Percentiles rank a stretch among this genome's conserved stretches.
Conservation (phyloP, 2,888 invertebrate genomes). For the Zygaena filipendulae region DNA sequence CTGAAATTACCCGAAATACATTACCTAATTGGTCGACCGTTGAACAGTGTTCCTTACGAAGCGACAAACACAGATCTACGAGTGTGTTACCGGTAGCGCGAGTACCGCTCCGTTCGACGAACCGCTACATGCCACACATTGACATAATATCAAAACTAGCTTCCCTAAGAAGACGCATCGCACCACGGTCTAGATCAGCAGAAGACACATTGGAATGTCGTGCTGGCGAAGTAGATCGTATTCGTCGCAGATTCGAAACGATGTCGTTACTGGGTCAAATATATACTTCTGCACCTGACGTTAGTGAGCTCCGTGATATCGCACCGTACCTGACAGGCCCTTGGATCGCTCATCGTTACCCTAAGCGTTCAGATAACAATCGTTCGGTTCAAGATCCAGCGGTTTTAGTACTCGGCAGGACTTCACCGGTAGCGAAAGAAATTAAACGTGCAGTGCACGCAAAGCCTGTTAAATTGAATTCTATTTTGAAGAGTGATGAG, state of each 20-base stretch:
- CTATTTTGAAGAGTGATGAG: constrained; percentile 56
- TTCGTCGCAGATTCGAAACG: constrained; percentile 77
- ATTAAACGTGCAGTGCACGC: constrained; percentile 39
- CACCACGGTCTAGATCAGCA: constrained; percentile 58
- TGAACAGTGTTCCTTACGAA: constrained; percentile 36
- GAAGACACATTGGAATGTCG: constrained; percentile 63
- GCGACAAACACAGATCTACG: constrained; percentile 36
- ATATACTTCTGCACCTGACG: constrained; percentile 84
- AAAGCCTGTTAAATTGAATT: constrained; percentile 55
- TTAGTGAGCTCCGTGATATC: constrained; percentile 80
- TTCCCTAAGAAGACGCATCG: constrained; percentile 61
- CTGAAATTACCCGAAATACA: constrained; percentile 74
- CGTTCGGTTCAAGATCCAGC: constrained; percentile 65
- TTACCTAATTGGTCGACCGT: constrained; percentile 58
- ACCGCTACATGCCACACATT: constrained; percentile 88
- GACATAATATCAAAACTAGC: constrained; percentile 91
- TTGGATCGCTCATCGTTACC: constrained; percentile 85
- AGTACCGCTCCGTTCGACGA: constrained; percentile 71
- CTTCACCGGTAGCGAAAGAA: constrained; percentile 49
- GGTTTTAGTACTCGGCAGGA: constrained; percentile 31
- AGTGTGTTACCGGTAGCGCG: constrained; percentile 72
- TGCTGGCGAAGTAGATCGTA: constrained; percentile 76
- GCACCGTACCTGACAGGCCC: constrained; percentile 81
- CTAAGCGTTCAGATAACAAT: constrained; percentile 75
- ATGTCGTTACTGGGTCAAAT: constrained; percentile 79